phyloP scores from a whole-genome alignment of 2,113 vertebrate genomes.

The Ochotona curzoniae region DNA sequence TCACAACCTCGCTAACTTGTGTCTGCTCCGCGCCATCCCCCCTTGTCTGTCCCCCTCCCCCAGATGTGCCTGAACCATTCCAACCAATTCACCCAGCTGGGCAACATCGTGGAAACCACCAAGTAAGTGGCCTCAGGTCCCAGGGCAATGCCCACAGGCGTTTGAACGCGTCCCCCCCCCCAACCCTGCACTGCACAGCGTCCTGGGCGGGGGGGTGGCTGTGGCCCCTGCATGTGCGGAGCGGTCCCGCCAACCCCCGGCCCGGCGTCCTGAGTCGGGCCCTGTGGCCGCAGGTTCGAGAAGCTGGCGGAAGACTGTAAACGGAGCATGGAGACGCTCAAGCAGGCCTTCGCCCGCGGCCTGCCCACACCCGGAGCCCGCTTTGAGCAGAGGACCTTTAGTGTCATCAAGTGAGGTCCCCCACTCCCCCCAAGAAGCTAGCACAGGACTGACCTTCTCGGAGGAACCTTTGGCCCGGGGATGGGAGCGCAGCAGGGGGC shows the following conservation, averaged over 20 bases:
- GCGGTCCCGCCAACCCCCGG: neutral
- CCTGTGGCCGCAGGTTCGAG: constrained; percentile 87
- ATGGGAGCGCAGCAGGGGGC: neutral
- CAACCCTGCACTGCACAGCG: too few relatives aligned
- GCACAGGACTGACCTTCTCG: too few relatives aligned
- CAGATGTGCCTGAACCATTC: constrained; percentile 92
- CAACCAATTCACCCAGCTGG: constrained; percentile 91
- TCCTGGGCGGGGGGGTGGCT: too few relatives aligned
- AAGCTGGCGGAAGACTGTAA: constrained; percentile 90
- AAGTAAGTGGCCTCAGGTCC: constrained; percentile 87
- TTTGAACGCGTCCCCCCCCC: constrained; percentile 81
- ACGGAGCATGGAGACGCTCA: constrained; percentile 89
- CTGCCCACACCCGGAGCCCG: constrained; percentile 88
- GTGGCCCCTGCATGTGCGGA: too few relatives aligned
- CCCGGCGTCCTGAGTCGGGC: neutral
- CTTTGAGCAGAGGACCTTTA: constrained; percentile 94
- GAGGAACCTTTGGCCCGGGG: neutral
- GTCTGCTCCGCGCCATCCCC: neutral
- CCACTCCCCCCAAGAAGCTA: rapidly evolving
- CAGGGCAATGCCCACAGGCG: too few relatives aligned
- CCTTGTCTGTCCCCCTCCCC: constrained; percentile 1
- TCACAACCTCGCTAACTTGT: too few relatives aligned
- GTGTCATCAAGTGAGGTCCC: constrained; percentile 88
- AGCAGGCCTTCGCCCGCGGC: constrained; percentile 89
- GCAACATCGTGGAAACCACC: constrained; percentile 90